A percentile compares a stretch with the other conserved stretches of the same genome.
These are phyloP conservation scores for Amphipyra berbera DNA, from an alignment of 2,888 invertebrate genomes.

Conservation along the genomic window DNA sequence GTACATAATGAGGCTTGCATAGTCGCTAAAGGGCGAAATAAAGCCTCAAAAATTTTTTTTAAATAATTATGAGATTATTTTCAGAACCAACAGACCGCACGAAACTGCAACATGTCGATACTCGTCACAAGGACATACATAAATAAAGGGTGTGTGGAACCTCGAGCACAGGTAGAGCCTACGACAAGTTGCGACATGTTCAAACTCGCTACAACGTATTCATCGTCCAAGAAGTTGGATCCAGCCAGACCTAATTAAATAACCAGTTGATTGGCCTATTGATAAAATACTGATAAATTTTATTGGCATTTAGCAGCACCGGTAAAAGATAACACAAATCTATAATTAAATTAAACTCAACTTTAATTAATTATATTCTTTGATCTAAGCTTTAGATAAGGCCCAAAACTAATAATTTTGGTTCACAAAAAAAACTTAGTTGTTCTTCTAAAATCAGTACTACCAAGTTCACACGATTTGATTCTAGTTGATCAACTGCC, in stretches of 20 bases:
- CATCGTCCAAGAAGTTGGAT: slow-evolving; percentile 8
- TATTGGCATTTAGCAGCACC: not conserved
- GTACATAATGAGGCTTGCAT: too few species aligned
- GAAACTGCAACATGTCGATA: slow-evolving; percentile 21
- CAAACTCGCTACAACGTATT: slow-evolving; percentile 14
- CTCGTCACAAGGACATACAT: slow-evolving; percentile 10
- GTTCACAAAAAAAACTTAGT: too few species aligned
- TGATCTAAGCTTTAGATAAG: not conserved
- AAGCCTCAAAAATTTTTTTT: too few species aligned
- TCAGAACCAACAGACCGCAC: not conserved
- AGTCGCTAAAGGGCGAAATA: too few species aligned
- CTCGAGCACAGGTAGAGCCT: slow-evolving; percentile 13
- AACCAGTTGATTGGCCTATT: slow-evolving; percentile 29
- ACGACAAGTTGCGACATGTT: slow-evolving; percentile 46
- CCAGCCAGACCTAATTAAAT: slow-evolving; percentile 22
- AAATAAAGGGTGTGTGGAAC: slow-evolving; percentile 20
- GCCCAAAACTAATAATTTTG: too few species aligned
- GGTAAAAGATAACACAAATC: not conserved
- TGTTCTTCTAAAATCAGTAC: too few species aligned
- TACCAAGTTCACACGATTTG: too few species aligned
- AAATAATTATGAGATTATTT: too few species aligned
- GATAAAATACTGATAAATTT: slow-evolving; percentile 8
- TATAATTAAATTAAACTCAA: not conserved
- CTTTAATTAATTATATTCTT: not conserved
- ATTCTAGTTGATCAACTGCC: too few species aligned